phyloP scores from a whole-genome alignment of 2,888 invertebrate species.

The Tethea ocularis region DNA sequence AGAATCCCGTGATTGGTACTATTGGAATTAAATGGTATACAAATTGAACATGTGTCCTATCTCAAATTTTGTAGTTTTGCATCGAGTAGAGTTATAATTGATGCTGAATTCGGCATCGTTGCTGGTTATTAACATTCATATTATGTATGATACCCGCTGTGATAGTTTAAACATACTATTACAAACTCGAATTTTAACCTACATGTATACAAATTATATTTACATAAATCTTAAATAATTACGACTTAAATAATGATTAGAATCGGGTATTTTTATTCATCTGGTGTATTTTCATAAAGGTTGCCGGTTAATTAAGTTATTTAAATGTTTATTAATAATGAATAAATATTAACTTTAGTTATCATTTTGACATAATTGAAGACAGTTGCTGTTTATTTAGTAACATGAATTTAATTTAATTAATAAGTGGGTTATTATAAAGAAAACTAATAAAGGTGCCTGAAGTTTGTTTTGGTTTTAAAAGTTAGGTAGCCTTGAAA shows the following conservation, averaged over 20 bases:
- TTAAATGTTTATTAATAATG: not conserved
- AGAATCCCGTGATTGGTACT: too few species aligned
- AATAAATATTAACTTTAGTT: not conserved
- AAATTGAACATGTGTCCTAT: too few species aligned
- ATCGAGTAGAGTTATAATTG: not conserved
- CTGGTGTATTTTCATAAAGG: not conserved
- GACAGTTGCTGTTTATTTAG: conserved; percentile 23
- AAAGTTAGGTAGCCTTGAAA: too few species aligned
- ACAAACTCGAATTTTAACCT: too few species aligned
- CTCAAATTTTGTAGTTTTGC: too few species aligned
- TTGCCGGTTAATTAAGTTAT: conserved; percentile 4
- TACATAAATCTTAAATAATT: not conserved
- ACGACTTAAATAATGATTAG: not conserved
- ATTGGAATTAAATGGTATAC: too few species aligned
- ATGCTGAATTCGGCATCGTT: not conserved
- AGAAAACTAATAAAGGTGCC: too few species aligned
- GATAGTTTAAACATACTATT: not conserved
- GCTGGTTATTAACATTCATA: not conserved
- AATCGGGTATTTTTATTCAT: not conserved
- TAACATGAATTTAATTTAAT: not conserved
- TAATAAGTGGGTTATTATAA: too few species aligned
- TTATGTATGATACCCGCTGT: not conserved
- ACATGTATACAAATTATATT: not conserved
- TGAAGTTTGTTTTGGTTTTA: too few species aligned
- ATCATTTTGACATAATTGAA: conserved; percentile 2